Conservation (phyloP, 2,797 vertebrate genomes). For the Petrocephalus sullivani region DNA sequence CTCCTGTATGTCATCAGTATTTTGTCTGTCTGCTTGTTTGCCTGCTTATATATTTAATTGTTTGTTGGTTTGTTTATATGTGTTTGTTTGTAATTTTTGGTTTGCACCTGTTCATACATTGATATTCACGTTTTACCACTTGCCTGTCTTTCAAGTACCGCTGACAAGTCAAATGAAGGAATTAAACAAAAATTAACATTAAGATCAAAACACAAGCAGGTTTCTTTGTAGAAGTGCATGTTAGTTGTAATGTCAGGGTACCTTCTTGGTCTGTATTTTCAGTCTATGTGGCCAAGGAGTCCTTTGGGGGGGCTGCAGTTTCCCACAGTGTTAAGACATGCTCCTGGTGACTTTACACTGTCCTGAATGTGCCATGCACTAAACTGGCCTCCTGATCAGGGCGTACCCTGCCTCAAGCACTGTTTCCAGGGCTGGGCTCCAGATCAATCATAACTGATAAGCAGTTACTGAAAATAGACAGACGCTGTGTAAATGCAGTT, state of each 20-base stretch:
- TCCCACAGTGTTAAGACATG: background rate
- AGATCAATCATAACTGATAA: background rate
- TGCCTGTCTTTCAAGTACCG: background rate
- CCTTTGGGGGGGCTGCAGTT: background rate
- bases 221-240: background rate
- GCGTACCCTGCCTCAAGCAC: background rate
- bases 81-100: background rate
- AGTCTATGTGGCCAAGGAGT: background rate
- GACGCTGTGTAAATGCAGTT: background rate
- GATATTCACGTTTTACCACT: background rate
- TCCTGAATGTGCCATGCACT: background rate
- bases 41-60: background rate
- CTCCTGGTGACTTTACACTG: background rate
- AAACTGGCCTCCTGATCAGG: background rate
- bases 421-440: background rate
- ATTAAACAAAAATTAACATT: background rate
- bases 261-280: background rate
- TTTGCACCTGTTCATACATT: background rate
- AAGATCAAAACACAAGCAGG: background rate
- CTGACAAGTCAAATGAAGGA: background rate
- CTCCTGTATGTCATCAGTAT: background rate
- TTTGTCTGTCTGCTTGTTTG: background rate
- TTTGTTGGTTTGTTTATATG: background rate
- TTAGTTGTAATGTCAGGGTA: background rate
- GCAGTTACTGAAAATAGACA: conserved; percentile 1